phyloP scores from a whole-genome alignment of 2,888 invertebrate genomes.

The Drosophila neonasuta region DNA sequence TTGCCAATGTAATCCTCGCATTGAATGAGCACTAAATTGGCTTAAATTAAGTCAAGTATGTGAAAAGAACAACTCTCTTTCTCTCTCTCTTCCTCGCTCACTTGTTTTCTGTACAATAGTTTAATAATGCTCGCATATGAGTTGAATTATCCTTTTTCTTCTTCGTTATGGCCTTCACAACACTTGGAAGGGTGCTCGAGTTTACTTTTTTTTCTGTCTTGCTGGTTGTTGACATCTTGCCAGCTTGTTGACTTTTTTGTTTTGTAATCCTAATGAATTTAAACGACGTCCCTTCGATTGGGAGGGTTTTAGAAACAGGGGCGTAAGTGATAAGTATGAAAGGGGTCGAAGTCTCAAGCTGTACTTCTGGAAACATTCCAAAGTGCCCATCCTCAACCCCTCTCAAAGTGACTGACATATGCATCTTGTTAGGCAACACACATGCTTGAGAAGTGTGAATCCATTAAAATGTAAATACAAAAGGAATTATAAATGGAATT shows the following conservation, averaged over 20 bases:
- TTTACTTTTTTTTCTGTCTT: conserved; percentile 26
- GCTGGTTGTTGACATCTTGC: conserved; percentile 59
- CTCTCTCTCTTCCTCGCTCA: not conserved
- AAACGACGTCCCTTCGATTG: conserved; percentile 66
- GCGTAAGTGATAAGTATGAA: conserved; percentile 18
- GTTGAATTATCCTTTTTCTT: conserved; percentile 65
- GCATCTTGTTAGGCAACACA: conserved; percentile 3
- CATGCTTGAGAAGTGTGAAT: conserved; percentile 60
- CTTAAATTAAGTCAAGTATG: conserved; percentile 83
- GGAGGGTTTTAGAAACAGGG: conserved; percentile 39
- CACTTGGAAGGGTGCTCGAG: conserved; percentile 45
- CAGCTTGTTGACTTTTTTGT: conserved; percentile 74
- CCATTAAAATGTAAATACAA: conserved; percentile 67
- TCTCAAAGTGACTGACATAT: conserved; percentile 2
- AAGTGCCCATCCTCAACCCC: not conserved
- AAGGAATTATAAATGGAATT: conserved; percentile 50
- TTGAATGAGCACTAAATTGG: conserved; percentile 80
- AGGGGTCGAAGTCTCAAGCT: not conserved
- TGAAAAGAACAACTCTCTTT: conserved; percentile 31
- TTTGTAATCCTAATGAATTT: conserved; percentile 82
- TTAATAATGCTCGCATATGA: conserved; percentile 62
- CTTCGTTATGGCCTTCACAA: conserved; percentile 25
- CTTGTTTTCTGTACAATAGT: conserved; percentile 37
- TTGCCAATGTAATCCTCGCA: conserved; percentile 54
- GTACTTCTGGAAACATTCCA: not conserved